phyloP scores from a whole-genome alignment of 2,797 vertebrate species.

The Malurus splendens region DNA sequence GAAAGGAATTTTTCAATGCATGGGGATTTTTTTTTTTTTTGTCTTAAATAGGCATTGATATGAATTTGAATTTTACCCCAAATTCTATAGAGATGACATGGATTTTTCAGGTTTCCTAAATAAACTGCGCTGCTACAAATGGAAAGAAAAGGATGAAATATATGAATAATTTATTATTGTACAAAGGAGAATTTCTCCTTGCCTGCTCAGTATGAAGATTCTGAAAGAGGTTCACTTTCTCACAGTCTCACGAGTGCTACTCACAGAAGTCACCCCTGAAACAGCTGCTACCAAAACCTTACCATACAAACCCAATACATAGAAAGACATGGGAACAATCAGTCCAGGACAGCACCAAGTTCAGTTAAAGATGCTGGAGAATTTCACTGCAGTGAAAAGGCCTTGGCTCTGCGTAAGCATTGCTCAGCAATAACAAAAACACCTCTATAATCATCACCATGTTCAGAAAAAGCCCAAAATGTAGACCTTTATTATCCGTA shows the following conservation, averaged over 20 bases:
- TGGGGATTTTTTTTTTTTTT: not conserved
- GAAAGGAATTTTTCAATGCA: not conserved
- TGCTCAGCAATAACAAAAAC: not conserved
- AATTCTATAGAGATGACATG: not conserved
- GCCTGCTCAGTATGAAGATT: not conserved
- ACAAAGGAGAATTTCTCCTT: not conserved
- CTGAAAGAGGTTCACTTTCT: not conserved
- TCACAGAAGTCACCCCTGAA: not conserved
- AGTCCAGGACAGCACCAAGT: not conserved
- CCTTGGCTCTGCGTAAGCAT: not conserved
- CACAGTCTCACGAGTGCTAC: not conserved
- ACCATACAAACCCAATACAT: not conserved
- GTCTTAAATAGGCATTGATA: not conserved
- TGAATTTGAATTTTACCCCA: not conserved
- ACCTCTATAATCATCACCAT: not conserved
- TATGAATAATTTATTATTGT: not conserved
- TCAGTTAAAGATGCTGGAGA: not conserved
- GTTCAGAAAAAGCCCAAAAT: not conserved
- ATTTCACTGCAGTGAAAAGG: not conserved
- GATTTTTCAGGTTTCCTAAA: not conserved
- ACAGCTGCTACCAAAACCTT: not conserved
- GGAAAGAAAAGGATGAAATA: not conserved
- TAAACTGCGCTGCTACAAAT: not conserved
- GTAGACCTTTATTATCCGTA: not conserved
- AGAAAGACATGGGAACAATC: not conserved